phyloP scores from a whole-genome alignment of 2,113 vertebrate species.

The Polypterus bichir region DNA sequence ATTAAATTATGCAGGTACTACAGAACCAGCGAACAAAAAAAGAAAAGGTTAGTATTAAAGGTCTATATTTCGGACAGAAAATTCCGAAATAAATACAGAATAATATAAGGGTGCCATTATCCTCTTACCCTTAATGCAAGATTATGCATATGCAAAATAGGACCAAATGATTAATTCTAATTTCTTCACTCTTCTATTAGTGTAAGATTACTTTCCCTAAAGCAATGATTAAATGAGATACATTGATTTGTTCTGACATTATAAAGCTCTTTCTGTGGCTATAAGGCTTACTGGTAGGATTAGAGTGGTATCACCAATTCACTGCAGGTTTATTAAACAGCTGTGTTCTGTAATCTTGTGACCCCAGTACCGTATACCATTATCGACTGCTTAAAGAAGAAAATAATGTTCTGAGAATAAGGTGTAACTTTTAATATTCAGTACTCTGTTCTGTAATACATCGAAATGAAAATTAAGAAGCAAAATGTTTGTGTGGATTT shows the following conservation, averaged over 20 bases:
- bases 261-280: slow-evolving; percentile 29
- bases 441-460: no score
- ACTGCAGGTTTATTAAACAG: slow-evolving; percentile 23
- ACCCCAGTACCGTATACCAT: no score
- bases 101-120: neutral
- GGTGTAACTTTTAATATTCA: no score
- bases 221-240: slow-evolving; percentile 42
- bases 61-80: no score
- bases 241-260: slow-evolving; percentile 36
- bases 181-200: slow-evolving; percentile 38
- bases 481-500: no score
- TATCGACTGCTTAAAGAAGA: no score
- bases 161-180: slow-evolving; percentile 14
- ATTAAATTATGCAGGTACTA: no score
- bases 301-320: slow-evolving; percentile 22
- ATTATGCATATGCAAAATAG: slow-evolving; percentile 5
- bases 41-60: no score
- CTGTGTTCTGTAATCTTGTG: slow-evolving; percentile 17
- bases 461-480: no score
- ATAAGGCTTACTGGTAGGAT: slow-evolving; percentile 26
- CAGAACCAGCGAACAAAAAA: no score
- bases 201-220: slow-evolving; percentile 38
- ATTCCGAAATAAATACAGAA: neutral
- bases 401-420: no score
- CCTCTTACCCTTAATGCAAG: slow-evolving; percentile 2